Conservation (phyloP, 2,888 invertebrate genomes). For the Parapristionchus giblindavisi region DNA sequence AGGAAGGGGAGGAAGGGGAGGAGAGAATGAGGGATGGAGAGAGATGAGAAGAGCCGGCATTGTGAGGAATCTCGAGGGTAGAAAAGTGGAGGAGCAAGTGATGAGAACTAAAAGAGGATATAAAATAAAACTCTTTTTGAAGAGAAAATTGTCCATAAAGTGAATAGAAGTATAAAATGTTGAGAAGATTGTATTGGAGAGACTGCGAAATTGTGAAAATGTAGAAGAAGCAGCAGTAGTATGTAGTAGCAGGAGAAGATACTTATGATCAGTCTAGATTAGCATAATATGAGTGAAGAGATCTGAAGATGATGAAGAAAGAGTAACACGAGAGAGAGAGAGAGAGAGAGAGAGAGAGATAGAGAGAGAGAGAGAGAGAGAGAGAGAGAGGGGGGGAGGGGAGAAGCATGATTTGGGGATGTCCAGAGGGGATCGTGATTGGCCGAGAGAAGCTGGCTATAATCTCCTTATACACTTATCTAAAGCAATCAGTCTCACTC, state of each 20-base stretch:
- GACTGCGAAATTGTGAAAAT: not conserved
- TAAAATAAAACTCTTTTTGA: not conserved
- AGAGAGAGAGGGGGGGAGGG: not conserved
- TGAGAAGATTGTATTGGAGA: constrained; percentile 2
- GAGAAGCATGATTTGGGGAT: constrained; percentile 6
- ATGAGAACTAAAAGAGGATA: too few relatives aligned
- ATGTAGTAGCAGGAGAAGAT: not conserved
- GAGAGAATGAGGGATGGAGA: constrained; percentile 4
- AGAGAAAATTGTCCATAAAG: not conserved
- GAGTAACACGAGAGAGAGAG: not conserved
- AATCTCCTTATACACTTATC: constrained; percentile 39
- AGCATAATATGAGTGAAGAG: too few relatives aligned
- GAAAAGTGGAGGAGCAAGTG: not conserved
- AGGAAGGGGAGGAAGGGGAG: not conserved
- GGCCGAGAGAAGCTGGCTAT: constrained; percentile 26
- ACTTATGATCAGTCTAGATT: too few relatives aligned
- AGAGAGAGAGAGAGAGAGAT: not conserved
- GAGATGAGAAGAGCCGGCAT: not conserved
- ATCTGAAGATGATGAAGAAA: too few relatives aligned
- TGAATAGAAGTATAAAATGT: not conserved
- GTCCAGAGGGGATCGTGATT: constrained; percentile 36
- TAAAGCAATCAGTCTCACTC: constrained; percentile 37
- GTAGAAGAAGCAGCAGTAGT: not conserved
- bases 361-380: constrained; percentile 15
- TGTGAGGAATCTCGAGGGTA: not conserved